These are phyloP conservation scores for Hylaeus anthracinus DNA, from an alignment of 1,140 invertebrate species.

Conservation along the genomic window DNA sequence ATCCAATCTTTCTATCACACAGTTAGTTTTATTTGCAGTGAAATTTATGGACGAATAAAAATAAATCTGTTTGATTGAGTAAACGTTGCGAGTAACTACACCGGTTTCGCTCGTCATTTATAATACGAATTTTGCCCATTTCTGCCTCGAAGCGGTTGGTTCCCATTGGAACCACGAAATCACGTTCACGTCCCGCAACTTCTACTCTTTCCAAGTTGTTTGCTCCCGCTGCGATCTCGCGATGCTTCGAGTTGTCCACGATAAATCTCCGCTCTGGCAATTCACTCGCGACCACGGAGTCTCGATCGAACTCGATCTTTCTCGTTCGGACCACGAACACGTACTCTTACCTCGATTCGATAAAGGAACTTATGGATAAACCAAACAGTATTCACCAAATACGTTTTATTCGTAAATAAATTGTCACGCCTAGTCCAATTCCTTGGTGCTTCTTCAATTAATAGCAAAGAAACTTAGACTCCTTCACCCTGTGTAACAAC, in stretches of 20 bases:
- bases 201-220: slow-evolving; percentile 65
- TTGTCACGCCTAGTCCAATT: no score
- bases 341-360: slow-evolving; percentile 21
- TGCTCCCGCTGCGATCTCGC: slow-evolving; percentile 5
- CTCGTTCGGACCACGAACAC: slow-evolving; percentile 53
- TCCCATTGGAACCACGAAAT: slow-evolving; percentile 67
- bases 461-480: no score
- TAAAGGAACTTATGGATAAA: no score
- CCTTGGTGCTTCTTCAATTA: no score
- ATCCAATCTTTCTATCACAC: no score
- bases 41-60: no score
- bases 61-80: no score
- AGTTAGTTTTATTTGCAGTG: no score
- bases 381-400: slow-evolving; percentile 14
- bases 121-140: not conserved
- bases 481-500: no score
- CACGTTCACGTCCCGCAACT: slow-evolving; percentile 66
- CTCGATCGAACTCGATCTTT: slow-evolving; percentile 66
- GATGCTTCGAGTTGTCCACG: slow-evolving; percentile 42
- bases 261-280: slow-evolving; percentile 66
- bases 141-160: slow-evolving; percentile 25
- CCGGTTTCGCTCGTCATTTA: no score
- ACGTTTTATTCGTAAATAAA: not conserved
- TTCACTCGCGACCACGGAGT: slow-evolving; percentile 63
- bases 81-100: no score